Evolutionary conservation across 2,113 vertebrate species (phyloP), one percentile per base, ranked within the genome.

Genomic region (Ammospiza caudacuta): DNA sequence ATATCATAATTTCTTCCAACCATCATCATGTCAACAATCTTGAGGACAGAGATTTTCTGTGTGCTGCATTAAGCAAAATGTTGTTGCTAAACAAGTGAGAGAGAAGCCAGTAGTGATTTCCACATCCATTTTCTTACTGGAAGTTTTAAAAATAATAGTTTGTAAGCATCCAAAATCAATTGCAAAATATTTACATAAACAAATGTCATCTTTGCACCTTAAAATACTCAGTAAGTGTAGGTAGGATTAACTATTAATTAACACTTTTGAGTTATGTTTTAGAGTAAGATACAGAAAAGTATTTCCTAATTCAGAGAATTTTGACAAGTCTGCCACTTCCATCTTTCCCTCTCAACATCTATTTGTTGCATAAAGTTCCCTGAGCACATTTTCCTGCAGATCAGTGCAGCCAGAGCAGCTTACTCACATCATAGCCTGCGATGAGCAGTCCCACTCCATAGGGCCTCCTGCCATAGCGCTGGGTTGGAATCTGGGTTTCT

Each of bases 401-500:
- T 27, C 46, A 89, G 39, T 1, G 43, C 52, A 79, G 37, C 68
- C 49, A 57, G 62, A 7, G 28, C 31, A 58, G 51, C 15, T 63
- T 73, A 98, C 99, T 99, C 97, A 99, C 99, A 97, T 99, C 99
- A 94, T 98, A 99, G 64, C 99, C 99, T 85, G 99, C 99, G 70
- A 99, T 99, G 78, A 99, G 99, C 63, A 99, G 98, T 37, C 99
- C 99, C 4, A 99, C 99, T 6, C 99, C 99, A 33, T 99, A 99
- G 0, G 99, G 99, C 95, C 99, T 98, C 78, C 99, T 98, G 77
- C 99, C 99, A 9, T 99, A 99, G 24, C 99, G 97, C 91, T 99
- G 99, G 7, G 99, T 99, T 62, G 99, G 99, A 96, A 99, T 99
- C 98, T 99, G 99, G 63, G 99, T 99, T 98, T 99, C 99, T 99